Evolutionary conservation across 2,888 invertebrate species (phyloP), one percentile per base, ranked within the genome.

Genomic region (Alloscopus bannaensis): DNA sequence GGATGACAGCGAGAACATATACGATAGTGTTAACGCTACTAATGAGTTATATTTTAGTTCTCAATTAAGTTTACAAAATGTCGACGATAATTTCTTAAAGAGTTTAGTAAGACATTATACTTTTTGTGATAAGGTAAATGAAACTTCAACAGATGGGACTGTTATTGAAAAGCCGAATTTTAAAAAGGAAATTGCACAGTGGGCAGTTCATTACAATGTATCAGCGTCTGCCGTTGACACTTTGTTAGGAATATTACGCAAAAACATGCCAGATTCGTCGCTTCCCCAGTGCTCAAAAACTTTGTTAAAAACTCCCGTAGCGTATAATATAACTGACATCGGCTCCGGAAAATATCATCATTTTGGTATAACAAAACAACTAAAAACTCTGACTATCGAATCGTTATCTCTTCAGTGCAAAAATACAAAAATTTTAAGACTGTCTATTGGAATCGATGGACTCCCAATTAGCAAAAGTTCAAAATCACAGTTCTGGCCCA

Each of bases 401-500:
- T 52, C 52, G 13, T 13, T 36, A 8, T 13, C 36, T 8, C 13
- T 13, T 36, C 36, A 47, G n/a, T n/a, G n/a, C n/a, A n/a, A n/a
- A n/a, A n/a, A n/a, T n/a, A n/a, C n/a, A n/a, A 68, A 77, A 26
- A 47, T 72, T 20, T 36, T 73, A 40, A 69, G 26, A 13, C 0
- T 78, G 18, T 60, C 20, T 24, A 24, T 80, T 42, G 75, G 80
- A 18, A 52, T 76, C 1, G 80, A 80, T 40, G 80, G 80, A 16
- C 24, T 80, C 4, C 80, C 80, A 3, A 40, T 80, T 11, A 40
- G 47, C 11, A 69, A 65, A 40, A 75, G 75, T 42, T 69, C 65
- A 11, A 69, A 60, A 16, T 11, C 29, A 8, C 69, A 70, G 16
- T 80, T 80, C 59, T 80, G 80, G 80, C 80, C 80, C 16, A 75